Conservation (phyloP, 2,888 invertebrate species). For the Nomada fucata region DNA sequence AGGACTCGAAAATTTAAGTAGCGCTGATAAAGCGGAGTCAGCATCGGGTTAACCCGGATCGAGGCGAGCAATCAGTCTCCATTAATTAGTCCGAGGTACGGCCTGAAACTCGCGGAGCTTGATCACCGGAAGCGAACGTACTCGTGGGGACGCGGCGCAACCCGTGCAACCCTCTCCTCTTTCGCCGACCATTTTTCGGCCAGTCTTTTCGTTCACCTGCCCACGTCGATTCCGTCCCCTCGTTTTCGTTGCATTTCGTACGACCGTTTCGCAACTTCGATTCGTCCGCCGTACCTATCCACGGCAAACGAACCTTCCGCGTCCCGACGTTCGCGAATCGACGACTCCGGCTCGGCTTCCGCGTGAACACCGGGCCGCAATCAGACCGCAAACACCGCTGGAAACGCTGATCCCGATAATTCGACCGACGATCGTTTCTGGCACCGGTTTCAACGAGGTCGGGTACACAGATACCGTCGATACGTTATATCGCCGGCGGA, state of each 20-base stretch:
- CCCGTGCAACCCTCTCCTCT: constrained; percentile 24
- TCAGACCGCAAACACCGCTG: constrained; percentile 65
- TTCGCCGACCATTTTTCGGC: background rate
- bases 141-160: constrained; percentile 54
- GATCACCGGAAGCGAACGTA: constrained; percentile 71
- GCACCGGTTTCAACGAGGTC: constrained; percentile 55
- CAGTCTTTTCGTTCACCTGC: background rate
- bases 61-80: constrained; percentile 80
- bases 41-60: constrained; percentile 77
- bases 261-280: background rate
- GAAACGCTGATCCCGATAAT: constrained; percentile 71
- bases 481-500: constrained; percentile 49
- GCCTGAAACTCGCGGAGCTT: constrained; percentile 69
- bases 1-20: constrained; percentile 64
- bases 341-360: constrained; percentile 24
- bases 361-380: constrained; percentile 52
- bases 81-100: constrained; percentile 79
- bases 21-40: constrained; percentile 71
- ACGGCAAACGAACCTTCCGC: background rate
- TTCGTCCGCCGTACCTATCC: constrained; percentile 52
- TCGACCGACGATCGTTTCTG: constrained; percentile 68
- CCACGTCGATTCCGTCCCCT: background rate
- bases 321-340: constrained; percentile 38
- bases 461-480: constrained; percentile 49
- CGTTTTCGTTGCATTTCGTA: background rate